Conservation (phyloP, 2,888 invertebrate species). For the Harpalus rufipes region DNA sequence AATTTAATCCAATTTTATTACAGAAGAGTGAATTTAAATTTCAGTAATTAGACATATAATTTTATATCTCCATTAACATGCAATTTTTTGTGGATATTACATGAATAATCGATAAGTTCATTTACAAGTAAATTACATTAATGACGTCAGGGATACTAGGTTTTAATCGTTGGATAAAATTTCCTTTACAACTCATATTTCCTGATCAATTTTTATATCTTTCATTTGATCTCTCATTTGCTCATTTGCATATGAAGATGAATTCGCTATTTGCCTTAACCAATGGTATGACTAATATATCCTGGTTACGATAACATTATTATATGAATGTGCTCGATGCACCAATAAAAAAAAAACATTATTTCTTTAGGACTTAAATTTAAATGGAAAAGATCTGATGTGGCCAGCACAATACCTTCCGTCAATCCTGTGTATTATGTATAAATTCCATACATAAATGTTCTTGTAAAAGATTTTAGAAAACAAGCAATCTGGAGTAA, state of each 20-base stretch:
- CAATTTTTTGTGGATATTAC: conserved; percentile 34
- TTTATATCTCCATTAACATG: conserved; percentile 51
- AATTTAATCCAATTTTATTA: conserved; percentile 41
- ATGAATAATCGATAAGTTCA: conserved; percentile 43
- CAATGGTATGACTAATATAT: not conserved
- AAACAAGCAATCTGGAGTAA: too few relatives aligned
- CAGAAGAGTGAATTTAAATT: conserved; percentile 26
- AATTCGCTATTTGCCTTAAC: not conserved
- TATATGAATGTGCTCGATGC: too few relatives aligned
- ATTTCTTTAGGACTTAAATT: too few relatives aligned
- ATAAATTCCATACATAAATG: too few relatives aligned
- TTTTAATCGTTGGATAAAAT: conserved; percentile 35
- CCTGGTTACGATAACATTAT: not conserved
- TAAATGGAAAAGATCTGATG: too few relatives aligned
- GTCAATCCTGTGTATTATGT: too few relatives aligned
- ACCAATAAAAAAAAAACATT: too few relatives aligned
- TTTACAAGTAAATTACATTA: conserved; percentile 51
- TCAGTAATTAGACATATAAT: conserved; percentile 48
- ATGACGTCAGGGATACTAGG: conserved; percentile 25
- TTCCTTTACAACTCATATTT: conserved; percentile 10
- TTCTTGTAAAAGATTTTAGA: too few relatives aligned
- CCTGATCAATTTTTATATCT: conserved; percentile 1
- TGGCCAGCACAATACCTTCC: too few relatives aligned
- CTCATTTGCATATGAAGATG: not conserved
- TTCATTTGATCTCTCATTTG: not conserved